Conservation (phyloP, 37 sponge, comb jelly and placozoan genomes). For the Amphimedon queenslandica region DNA sequence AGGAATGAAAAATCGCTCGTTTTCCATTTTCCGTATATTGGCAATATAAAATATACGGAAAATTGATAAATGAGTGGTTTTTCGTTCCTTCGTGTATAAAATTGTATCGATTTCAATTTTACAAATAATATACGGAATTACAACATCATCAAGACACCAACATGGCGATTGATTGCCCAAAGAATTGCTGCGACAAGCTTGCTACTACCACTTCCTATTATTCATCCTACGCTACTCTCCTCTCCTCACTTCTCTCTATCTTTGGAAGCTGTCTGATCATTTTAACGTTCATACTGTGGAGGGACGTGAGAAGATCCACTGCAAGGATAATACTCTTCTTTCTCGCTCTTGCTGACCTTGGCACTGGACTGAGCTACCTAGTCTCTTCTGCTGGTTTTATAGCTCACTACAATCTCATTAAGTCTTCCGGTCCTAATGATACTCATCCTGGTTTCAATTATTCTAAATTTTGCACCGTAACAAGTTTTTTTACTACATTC, state of each 20-base stretch:
- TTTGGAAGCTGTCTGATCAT: conserved; percentile 37
- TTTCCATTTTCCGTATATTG: too few species aligned
- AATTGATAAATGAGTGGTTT: too few species aligned
- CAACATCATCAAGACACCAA: too few species aligned
- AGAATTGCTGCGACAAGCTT: too few species aligned
- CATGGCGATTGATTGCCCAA: too few species aligned
- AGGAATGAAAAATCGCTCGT: too few species aligned
- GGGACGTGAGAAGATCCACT: conserved; percentile 41
- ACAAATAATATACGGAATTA: too few species aligned
- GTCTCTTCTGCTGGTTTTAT: conserved; percentile 25
- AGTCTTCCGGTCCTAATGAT: neutral
- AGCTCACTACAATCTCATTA: conserved; percentile 1
- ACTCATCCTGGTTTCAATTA: conserved; percentile 4
- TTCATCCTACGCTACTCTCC: conserved; percentile 8
- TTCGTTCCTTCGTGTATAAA: too few species aligned
- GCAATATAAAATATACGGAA: too few species aligned
- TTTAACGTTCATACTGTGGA: conserved; percentile 23
- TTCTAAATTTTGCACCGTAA: conserved; percentile 30
- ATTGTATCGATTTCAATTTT: too few species aligned
- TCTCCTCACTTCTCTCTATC: conserved; percentile 46
- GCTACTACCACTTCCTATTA: too few species aligned
- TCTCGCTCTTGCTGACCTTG: conserved; percentile 53
- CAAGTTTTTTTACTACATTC: conserved; percentile 65
- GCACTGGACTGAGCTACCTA: conserved; percentile 60
- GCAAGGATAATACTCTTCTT: conserved; percentile 43